These are phyloP conservation scores for Phallusia fumigata DNA, from an alignment of 23 tunicate genomes.

Conservation along the genomic window DNA sequence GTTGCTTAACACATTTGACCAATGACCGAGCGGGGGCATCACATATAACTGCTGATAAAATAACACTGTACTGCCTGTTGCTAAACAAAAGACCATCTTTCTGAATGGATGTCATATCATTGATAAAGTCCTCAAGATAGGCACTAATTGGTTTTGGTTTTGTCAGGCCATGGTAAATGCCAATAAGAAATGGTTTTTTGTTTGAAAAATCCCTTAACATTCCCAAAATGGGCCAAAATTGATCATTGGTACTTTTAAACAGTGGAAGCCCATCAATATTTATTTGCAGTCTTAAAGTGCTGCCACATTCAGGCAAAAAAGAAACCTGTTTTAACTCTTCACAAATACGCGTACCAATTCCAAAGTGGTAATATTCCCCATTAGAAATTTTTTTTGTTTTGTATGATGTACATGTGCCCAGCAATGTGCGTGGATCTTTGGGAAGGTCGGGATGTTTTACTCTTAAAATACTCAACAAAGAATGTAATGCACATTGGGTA, in stretches of 20 bases:
- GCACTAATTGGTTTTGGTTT: slow-evolving; percentile 35
- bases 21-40: slow-evolving; percentile 58
- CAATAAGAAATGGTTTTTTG: slow-evolving; percentile 32
- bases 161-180: slow-evolving; percentile 23
- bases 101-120: slow-evolving; percentile 25
- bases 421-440: slow-evolving; percentile 16
- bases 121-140: slow-evolving; percentile 44
- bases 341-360: slow-evolving; percentile 19
- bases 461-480: slow-evolving; percentile 22
- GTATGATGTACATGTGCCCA: slow-evolving; percentile 16
- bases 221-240: slow-evolving; percentile 53
- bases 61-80: slow-evolving; percentile 12
- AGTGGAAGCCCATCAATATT: slow-evolving; percentile 58
- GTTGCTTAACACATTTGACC: slow-evolving; percentile 31
- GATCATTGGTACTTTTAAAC: slow-evolving; percentile 34
- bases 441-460: slow-evolving; percentile 10
- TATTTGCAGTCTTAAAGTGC: slow-evolving; percentile 23
- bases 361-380: slow-evolving; percentile 43
- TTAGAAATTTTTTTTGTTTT: slow-evolving; percentile 10
- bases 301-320: background rate
- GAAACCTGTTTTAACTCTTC: slow-evolving; percentile 10
- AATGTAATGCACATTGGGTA: background rate
- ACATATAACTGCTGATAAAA: slow-evolving; percentile 25
- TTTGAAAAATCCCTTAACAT: slow-evolving; percentile 12
- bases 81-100: background rate